Evolutionary conservation across 2,113 vertebrate genomes (phyloP).

Genomic region (Platichthys flesus): DNA sequence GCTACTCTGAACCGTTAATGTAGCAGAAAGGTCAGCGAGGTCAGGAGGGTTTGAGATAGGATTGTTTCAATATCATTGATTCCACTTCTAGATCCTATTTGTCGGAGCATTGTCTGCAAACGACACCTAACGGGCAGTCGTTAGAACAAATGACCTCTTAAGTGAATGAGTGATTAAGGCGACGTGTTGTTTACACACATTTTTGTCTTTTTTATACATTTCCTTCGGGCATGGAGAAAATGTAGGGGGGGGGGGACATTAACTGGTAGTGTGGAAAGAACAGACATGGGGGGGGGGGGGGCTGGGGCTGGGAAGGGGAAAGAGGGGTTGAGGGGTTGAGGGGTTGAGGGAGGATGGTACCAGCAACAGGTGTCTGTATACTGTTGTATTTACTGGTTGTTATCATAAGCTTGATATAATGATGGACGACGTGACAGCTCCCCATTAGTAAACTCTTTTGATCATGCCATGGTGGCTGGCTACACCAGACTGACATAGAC

Average conservation of each 20-base stretch:
- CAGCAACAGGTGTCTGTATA: too few relatives aligned
- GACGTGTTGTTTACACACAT: neutral
- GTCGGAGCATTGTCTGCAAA: constrained; percentile 4
- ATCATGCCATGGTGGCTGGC: too few relatives aligned
- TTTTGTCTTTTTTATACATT: neutral
- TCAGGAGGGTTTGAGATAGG: constrained; percentile 20
- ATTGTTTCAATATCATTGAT: constrained; percentile 35
- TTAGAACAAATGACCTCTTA: neutral
- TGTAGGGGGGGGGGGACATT: neutral
- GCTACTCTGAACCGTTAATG: constrained; percentile 4
- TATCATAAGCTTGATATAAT: too few relatives aligned
- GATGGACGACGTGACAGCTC: too few relatives aligned
- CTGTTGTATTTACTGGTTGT: too few relatives aligned
- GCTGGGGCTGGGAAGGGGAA: too few relatives aligned
- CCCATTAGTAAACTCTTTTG: too few relatives aligned
- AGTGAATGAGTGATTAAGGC: neutral
- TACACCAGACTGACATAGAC: too few relatives aligned
- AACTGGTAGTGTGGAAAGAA: too few relatives aligned
- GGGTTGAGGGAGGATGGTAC: too few relatives aligned
- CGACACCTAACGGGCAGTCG: neutral
- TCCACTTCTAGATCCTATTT: constrained; percentile 29
- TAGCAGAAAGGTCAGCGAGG: constrained; percentile 29
- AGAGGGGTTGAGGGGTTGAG: too few relatives aligned
- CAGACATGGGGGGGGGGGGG: too few relatives aligned
- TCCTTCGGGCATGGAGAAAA: neutral